Base-by-base conservation (phyloP, 1,140 invertebrate species). In the Druon quercuslanigerum region DNA sequence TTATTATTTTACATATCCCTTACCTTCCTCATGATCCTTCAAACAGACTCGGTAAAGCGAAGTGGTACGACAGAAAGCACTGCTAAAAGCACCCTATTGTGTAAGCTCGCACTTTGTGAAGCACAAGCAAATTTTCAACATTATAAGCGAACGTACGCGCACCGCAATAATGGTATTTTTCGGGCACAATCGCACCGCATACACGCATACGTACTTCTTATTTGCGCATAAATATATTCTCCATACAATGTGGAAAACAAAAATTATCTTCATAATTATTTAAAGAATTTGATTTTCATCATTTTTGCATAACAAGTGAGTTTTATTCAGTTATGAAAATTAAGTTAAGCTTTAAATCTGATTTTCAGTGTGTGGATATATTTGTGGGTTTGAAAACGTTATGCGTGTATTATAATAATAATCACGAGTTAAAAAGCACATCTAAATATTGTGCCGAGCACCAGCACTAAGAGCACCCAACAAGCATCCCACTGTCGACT, bases 101-200 rank as follows among this genome's bases (percentile, higher is more conserved):
- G 85, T 90, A 88, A 90, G 88, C 87, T 90, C 88, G 89, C 89
- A 90, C 88, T 90, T 88, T 90, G 85, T 90, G 85, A 90, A 88
- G 89, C 90, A 91, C 89, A 85, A 83, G 79, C 82, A 76, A 88
- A 86, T 78, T 78, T 50, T 71, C n/a, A 14, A 71, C 46, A 56
- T 72, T 78, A 72, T 76, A 52, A 71, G 52, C 72, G 51, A 72
- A 51, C 77, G 81, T 81, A 82, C 82, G 82, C 82, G 83, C 83
- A 84, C 82, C 52, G 60, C 60, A 79, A 75, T 78, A 80, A 79
- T 66, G 51, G 72, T 82, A 82, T 81, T 75, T 80, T 81, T 82
- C 82, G 85, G 84, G 83, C 84, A 87, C 84, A 80, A 82, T 82
- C 78, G 81, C 84, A 84, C 83, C 83, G 81, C 82, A 80, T 74